Base-by-base conservation (phyloP, 2,113 vertebrate species). In the Tupaia tana region DNA sequence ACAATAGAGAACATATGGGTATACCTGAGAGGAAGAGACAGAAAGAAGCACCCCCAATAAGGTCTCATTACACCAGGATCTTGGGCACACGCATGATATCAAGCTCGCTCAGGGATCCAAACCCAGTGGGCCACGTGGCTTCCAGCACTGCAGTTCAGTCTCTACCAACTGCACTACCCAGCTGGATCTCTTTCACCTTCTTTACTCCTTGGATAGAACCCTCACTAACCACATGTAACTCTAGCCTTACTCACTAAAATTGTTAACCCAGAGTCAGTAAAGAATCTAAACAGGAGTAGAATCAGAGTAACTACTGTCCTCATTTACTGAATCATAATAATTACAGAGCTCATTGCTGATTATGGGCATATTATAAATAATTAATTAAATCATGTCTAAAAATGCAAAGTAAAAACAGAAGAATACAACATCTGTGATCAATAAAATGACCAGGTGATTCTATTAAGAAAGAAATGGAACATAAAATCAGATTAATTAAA, bases 401-500 rank as follows among this genome's bases (percentile, higher is more conserved):
- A 93, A 24, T 13, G 7, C 18, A 82, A 89, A 90, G 24, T 74
- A 77, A 77, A 77, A 52, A 75, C 19, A 91, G 80, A 89, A 64
- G 73, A 88, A 31, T 56, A 54, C 4, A 75, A 20, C 59, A 91
- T 66, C 73, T 77, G 54, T 54, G n/a, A 81, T 83, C 27, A 66
- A 91, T 31, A 95, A 89, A 86, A 82, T 74, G 25, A 81, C 25
- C 22, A 52, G 22, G 20, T 77, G 58, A 90, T 69, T 82, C 24
- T 75, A 31, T 77, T 66, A 92, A 86, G n/a, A 79, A 86, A 80
- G 77, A 74, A 95, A 92, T 52, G 7, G 66, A 71, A 89, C 43
- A 52, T 90, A 78, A 90, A 94, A 90, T 70, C 31, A 25, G 25
- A 9, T 74, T 92, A 77, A 83, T 90, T 83, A 86, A 86, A 91